Evolutionary conservation across 2,888 invertebrate genomes (phyloP), one percentile per base, ranked within the genome.

Genomic region (Teinopalpus imperialis): DNA sequence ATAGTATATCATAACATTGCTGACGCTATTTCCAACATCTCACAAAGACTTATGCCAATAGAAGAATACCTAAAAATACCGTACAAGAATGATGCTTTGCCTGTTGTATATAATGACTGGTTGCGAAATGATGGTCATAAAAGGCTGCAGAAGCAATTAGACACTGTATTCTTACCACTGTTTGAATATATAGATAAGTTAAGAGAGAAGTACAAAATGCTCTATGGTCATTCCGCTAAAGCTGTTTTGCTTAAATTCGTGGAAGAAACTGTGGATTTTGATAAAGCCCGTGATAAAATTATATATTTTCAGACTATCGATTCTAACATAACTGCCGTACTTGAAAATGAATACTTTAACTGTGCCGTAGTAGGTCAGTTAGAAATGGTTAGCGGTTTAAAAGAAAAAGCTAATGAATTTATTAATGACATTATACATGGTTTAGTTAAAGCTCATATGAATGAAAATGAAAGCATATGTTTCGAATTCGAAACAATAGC

Each of bases 401-500:
- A 92, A 61, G 56, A 60, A 2, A 90, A 91, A 49, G 90, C 93
- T 1, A 77, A 90, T 35, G 77, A 87, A 42, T 88, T 92, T 41
- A 91, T 93, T 7, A 82, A 91, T 34, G 86, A 89, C 26, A 91
- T 94, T 12, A 92, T 94, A 14, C 76, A 69, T 1, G 91, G 92
- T 51, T 89, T 95, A 48, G 90, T 93, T 0, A 79, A 85, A 31
- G 85, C 90, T 14, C 94, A 94, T 59, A 91, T 91, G 59, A 85
- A 80, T 43, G 92, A 93, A 58, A 94, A 94, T 73, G 76, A 90
- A 32, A 89, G 89, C 14, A 94, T 95, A 52, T 94, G 94, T 63
- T 77, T 82, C 1, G 91, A 92, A 57, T 97, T 97, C 71, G 92
- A 94, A 73, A 83, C 83, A 14, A 92, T 97, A 43, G 91, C 92